Conservation (phyloP, 2,888 invertebrate species). For the Lepeophtheirus nordmannii region DNA sequence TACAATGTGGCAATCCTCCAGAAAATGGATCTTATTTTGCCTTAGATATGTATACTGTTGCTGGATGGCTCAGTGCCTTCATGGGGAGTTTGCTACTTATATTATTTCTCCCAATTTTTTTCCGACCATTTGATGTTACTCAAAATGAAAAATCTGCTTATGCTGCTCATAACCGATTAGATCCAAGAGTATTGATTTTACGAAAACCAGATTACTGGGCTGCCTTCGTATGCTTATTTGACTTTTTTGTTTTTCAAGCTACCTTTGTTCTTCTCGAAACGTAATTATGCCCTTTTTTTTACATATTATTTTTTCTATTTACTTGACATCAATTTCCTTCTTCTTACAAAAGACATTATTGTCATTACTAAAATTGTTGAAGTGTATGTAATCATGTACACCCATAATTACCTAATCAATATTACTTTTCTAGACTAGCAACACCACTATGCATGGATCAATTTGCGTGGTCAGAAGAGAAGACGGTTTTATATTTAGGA, state of each 20-base stretch:
- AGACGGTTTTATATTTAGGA: conserved; percentile 65
- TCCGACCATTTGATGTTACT: conserved; percentile 58
- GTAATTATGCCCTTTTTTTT: conserved; percentile 33
- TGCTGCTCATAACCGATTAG: not conserved
- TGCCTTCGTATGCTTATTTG: conserved; percentile 58
- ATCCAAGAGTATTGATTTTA: not conserved
- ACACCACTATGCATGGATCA: conserved; percentile 68
- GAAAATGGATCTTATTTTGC: conserved; percentile 35
- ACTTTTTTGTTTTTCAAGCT: conserved; percentile 68
- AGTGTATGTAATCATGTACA: no score
- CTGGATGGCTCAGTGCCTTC: conserved; percentile 53
- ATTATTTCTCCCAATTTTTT: conserved; percentile 56
- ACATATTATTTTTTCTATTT: not conserved
- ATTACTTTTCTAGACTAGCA: conserved; percentile 35
- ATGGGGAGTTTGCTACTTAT: conserved; percentile 54
- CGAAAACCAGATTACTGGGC: conserved; percentile 31
- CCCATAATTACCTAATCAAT: no score
- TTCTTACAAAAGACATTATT: not conserved
- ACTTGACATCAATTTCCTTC: not conserved
- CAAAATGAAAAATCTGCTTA: conserved; percentile 48
- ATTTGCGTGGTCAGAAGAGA: conserved; percentile 63
- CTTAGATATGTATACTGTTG: conserved; percentile 71
- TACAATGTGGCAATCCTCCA: conserved; percentile 35
- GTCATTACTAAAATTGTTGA: no score
- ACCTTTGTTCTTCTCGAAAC: conserved; percentile 77